Evolutionary conservation across 2,113 vertebrate genomes (phyloP), one percentile per base, ranked within the genome.

Genomic region (Bos indicus): DNA sequence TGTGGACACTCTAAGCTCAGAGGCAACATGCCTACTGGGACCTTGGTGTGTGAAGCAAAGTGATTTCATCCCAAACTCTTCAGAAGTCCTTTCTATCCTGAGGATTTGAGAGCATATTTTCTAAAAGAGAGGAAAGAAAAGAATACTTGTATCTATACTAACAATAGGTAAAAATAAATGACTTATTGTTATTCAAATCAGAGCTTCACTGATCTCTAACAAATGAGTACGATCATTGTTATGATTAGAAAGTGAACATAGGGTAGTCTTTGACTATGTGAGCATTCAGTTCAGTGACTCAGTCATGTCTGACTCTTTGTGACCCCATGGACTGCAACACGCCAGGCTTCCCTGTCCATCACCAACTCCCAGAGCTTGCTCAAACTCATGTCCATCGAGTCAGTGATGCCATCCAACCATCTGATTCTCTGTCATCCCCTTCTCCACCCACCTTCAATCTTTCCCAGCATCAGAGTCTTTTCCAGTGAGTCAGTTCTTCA

Each of bases 101-200:
- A 94, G 90, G 71, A 54, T 13, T 96, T 97, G 90, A 88, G 46
- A 97, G 13, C 88, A 56, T 48, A 5, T 7, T 83, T 80, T 94
- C 91, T 36, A 90, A 88, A 92, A 43, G 48, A 96, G 7, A 96
- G 71, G 56, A 95, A 96, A 36, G 19, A 36, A 91, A 87, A 51
- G 28, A 88, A 74, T 48, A 54, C 19, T 74, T 0, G 0, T 87
- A 40, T 85, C 81, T 33, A 7, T 92, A 85, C 71, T 97, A 90
- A 98, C 23, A 57, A n/a, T 28, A 30, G 15, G 21, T 62, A 74
- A 95, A 91, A 98, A 59, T 93, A 88, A 94, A 56, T 86, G 28
- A 74, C 5, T 6, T 46, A 25, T 7, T 48, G 6, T 4, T 85
- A 52, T 71, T 57, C 26, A 88, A 89, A 77, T 90, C 83, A 91